Base-by-base conservation (phyloP, 2,888 invertebrate species). In the Eurois occulta region DNA sequence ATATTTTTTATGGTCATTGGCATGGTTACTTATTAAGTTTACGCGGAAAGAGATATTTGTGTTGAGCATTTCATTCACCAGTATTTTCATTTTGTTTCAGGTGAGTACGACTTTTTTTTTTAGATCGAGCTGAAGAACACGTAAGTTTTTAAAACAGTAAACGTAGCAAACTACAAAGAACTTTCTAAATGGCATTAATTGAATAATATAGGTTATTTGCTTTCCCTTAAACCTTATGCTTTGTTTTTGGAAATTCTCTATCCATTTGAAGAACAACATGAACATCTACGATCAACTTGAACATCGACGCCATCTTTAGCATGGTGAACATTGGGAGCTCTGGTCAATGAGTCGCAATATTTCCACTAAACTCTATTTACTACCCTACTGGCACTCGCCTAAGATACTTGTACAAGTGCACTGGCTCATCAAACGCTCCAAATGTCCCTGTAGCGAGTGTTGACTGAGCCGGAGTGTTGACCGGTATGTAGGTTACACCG, bases 381-480 rank as follows among this genome's bases (percentile, higher is more conserved):
- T 68, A 32, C 46, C 18, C 28, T 79, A 78, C 71, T 78, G 72
- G 79, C 71, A 87, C 82, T 85, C 68, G 60, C 80, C 72, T 79
- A 79, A 70, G 43, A 71, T 83, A 91, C 92, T 92, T 83, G 93
- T 84, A 81, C 95, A 87, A 95, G 95, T 94, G 88, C 85, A 90
- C 91, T 95, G 67, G 92, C 91, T 79, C 86, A 89, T 88, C 91
- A 92, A 96, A 95, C 93, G 94, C 94, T 91, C 93, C 96, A 91
- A 93, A 96, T 95, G 96, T 96, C 96, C 96, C 96, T 96, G 96
- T 96, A 95, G 95, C 96, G 96, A 96, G 95, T 96, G 96, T 96
- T 96, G 96, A 96, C 96, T 96, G 96, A 94, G 96, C 91, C 96
- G 96, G 96, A 96, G 96, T 96, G 96, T 95, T 96, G 96, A 96